A percentile compares a stretch with the other conserved stretches of the same genome.
These are phyloP conservation scores for Choristoneura rosaceana DNA, from an alignment of 2,888 invertebrate genomes.

Conservation along the genomic window DNA sequence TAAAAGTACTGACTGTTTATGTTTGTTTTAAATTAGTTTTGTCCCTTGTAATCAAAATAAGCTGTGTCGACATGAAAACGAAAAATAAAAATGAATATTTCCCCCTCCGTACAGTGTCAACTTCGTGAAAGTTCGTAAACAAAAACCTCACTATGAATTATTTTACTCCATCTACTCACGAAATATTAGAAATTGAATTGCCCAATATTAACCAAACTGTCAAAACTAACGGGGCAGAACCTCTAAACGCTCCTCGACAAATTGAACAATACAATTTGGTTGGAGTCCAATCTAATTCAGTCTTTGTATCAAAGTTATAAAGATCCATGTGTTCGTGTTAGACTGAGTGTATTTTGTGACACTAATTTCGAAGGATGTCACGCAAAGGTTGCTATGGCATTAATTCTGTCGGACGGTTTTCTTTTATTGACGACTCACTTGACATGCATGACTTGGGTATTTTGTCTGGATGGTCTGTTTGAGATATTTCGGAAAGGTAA, in stretches of 20 bases:
- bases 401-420: slow-evolving; percentile 11
- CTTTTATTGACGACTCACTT: slow-evolving; percentile 12
- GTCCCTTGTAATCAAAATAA: background rate
- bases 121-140: slow-evolving; percentile 4
- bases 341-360: slow-evolving; percentile 12
- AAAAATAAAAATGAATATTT: background rate
- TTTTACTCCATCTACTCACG: slow-evolving; percentile 15
- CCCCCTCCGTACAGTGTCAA: background rate
- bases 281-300: slow-evolving; percentile 21
- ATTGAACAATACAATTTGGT: slow-evolving; percentile 31
- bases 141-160: slow-evolving; percentile 15
- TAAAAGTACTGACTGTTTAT: too few relatives aligned
- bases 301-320: slow-evolving; percentile 17
- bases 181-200: slow-evolving; percentile 33
- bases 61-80: background rate
- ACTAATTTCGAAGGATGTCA: slow-evolving; percentile 25
- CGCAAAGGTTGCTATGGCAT: slow-evolving; percentile 14
- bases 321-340: background rate
- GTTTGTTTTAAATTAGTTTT: too few relatives aligned
- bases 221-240: slow-evolving; percentile 27
- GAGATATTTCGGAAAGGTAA: slow-evolving; percentile 8
- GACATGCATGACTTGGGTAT: background rate
- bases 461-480: background rate
- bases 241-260: slow-evolving; percentile 22
- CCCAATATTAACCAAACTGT: slow-evolving; percentile 33